These are phyloP conservation scores for Plutella xylostella DNA, from an alignment of 2,888 invertebrate genomes.

Conservation along the genomic window DNA sequence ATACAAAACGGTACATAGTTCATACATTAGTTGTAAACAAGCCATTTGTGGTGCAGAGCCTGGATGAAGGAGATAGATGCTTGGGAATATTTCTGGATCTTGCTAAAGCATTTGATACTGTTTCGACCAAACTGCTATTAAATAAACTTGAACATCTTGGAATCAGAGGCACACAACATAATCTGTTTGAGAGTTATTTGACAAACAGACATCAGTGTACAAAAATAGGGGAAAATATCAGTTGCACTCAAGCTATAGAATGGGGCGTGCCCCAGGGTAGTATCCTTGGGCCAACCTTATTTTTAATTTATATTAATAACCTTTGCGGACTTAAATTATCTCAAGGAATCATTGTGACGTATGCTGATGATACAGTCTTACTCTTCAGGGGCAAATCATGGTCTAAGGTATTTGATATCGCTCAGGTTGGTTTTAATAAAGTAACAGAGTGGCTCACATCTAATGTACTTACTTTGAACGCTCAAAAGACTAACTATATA, in stretches of 20 bases:
- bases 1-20: too few relatives aligned
- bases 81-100: too few relatives aligned
- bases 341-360: not conserved
- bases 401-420: not conserved
- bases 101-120: too few relatives aligned
- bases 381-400: not conserved
- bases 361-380: not conserved
- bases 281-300: not conserved
- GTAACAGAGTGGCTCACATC: not conserved
- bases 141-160: not conserved
- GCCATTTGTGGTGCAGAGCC: too few relatives aligned
- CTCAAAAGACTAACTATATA: not conserved
- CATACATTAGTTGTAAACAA: too few relatives aligned
- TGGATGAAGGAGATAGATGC: too few relatives aligned
- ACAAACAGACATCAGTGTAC: not conserved
- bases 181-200: not conserved
- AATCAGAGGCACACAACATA: not conserved
- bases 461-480: not conserved
- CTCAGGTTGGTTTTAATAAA: not conserved
- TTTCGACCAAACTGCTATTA: not conserved
- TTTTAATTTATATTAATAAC: slow-evolving; percentile 3
- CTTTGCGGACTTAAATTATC: not conserved
- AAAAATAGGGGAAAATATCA: not conserved
- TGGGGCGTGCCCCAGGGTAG: slow-evolving; percentile 6
- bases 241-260: not conserved